These are phyloP conservation scores for Tyria jacobaeae DNA, from an alignment of 2,888 invertebrate species.

Conservation along the genomic window DNA sequence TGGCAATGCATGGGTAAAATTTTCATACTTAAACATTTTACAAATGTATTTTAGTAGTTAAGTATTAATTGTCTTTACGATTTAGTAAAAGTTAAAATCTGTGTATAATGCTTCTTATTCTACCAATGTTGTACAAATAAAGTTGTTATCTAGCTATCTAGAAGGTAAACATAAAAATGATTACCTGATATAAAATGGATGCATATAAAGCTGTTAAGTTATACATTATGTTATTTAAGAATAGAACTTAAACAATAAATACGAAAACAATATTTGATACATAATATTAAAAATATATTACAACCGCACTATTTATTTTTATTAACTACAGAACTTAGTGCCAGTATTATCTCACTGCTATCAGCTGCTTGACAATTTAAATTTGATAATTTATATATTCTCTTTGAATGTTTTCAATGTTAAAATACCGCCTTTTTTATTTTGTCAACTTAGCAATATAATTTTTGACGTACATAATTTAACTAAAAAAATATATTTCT, in stretches of 20 bases:
- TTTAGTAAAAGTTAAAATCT: neutral
- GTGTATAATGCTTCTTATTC: too few relatives aligned
- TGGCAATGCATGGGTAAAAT: neutral
- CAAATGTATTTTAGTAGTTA: too few relatives aligned
- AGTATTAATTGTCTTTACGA: neutral
- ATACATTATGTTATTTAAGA: neutral
- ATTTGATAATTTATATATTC: neutral
- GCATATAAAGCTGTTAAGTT: too few relatives aligned
- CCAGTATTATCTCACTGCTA: neutral
- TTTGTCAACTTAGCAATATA: too few relatives aligned
- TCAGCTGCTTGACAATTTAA: neutral
- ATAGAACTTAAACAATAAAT: neutral
- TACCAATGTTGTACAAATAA: too few relatives aligned
- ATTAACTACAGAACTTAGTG: neutral
- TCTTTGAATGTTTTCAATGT: neutral
- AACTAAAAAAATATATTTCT: too few relatives aligned
- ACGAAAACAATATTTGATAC: neutral
- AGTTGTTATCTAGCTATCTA: too few relatives aligned
- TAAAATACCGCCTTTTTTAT: too few relatives aligned
- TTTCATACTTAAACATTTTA: neutral
- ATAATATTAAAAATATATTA: neutral
- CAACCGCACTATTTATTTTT: neutral
- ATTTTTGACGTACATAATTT: neutral
- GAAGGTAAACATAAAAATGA: too few relatives aligned
- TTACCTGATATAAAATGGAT: too few relatives aligned